Evolutionary conservation across 2,888 invertebrate species (phyloP).

Genomic region (Helobdella robusta): DNA sequence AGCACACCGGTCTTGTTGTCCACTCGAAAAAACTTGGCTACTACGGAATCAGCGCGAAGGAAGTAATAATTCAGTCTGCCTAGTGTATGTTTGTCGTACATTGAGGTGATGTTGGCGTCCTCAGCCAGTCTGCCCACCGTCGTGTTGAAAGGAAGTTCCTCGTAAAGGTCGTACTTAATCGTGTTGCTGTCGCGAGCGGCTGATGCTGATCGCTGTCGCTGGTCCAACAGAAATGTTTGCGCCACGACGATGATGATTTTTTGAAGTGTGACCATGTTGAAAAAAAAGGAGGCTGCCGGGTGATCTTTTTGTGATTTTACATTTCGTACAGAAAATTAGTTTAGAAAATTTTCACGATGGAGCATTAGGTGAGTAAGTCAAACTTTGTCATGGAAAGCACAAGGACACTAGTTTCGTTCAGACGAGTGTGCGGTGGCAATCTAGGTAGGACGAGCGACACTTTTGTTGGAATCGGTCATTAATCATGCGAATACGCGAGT

Average conservation of each 20-base stretch:
- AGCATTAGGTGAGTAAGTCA: too few species aligned
- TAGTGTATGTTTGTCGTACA: slow-evolving; percentile 24
- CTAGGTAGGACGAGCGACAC: too few species aligned
- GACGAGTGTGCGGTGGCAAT: too few species aligned
- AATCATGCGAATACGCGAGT: too few species aligned
- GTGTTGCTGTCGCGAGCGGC: not conserved
- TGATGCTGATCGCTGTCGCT: not conserved
- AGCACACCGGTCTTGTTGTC: slow-evolving; percentile 32
- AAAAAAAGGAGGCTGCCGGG: too few species aligned
- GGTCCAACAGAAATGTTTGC: not conserved
- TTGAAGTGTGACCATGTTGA: too few species aligned
- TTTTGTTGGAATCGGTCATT: too few species aligned
- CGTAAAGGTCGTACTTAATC: slow-evolving; percentile 24
- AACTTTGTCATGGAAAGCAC: too few species aligned
- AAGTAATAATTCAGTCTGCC: slow-evolving; percentile 30
- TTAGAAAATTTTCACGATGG: too few species aligned
- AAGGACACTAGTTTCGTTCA: too few species aligned
- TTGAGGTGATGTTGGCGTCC: slow-evolving; percentile 25
- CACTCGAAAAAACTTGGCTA: slow-evolving; percentile 27
- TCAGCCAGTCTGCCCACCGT: slow-evolving; percentile 27
- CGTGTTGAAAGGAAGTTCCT: slow-evolving; percentile 29
- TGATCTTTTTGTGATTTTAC: too few species aligned
- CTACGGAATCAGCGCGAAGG: slow-evolving; percentile 26
- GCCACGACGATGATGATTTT: not conserved
- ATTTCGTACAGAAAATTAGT: too few species aligned